Base-by-base conservation (phyloP, 2,113 vertebrate genomes). In the Oreochromis aureus region DNA sequence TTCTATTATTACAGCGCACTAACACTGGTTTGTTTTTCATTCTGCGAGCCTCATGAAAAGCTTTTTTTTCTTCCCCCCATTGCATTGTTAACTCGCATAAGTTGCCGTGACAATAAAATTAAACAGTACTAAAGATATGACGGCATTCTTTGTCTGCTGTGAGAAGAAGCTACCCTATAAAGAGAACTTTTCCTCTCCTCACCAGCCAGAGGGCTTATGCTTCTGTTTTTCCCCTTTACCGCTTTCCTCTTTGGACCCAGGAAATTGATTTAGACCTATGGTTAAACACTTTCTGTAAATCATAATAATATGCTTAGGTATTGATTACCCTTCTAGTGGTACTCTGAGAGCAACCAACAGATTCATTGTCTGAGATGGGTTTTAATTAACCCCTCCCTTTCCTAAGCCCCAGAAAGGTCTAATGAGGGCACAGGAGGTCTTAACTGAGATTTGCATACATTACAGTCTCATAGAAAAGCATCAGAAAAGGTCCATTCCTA, bases 401-500 rank as follows among this genome's bases (percentile, higher is more conserved):
- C 61, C 80, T 84, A 82, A 92, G 88, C 69, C 82, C 56, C 76
- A 78, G 89, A 93, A 93, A 94, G 86, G 78, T 81, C 91, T 94
- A 95, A 95, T 93, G 86, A 91, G 91, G 92, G 86, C 94, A 88
- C 88, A 90, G 86, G 69, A 87, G 91, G 87, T 93, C 90, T 96
- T 93, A 94, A 96, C 91, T 94, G 91, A 94, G 94, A 94, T 95
- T 93, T 94, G 89, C 94, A 96, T 95, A 92, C 59, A 96, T 96
- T 95, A 96, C 22, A 83, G 58, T 86, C 80, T 90, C 73, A 36
- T 54, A 82, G 55, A 89, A 87, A 89, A 88, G 87, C 88, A 58
- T 41, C 19, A 53, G 51, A 89, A 93, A 90, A 73, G 83, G 59
- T 16, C 81, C 24, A 79, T 84, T 92, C 86, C 85, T 84, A 91